These are phyloP conservation scores for Brachymystax lenok DNA, from an alignment of 2,797 vertebrate species.

Conservation along the genomic window DNA sequence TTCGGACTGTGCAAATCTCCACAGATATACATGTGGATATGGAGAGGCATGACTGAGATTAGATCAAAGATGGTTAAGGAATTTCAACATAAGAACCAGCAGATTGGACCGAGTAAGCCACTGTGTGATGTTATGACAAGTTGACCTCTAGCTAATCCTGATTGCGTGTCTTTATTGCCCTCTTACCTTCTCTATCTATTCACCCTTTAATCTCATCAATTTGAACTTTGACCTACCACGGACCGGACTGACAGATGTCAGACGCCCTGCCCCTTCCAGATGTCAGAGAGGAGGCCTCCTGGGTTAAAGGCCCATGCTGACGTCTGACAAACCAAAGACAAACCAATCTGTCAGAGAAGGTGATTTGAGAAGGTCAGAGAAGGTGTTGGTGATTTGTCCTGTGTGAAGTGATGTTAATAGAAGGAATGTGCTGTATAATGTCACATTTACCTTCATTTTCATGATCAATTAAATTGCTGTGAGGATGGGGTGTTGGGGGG, in stretches of 20 bases:
- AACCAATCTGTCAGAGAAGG: constrained; percentile 63
- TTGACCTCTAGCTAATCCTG: not conserved
- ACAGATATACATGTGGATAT: not conserved
- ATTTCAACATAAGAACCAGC: not conserved
- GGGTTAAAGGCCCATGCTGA: constrained; percentile 21
- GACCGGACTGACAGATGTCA: constrained; percentile 29
- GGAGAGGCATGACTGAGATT: not conserved
- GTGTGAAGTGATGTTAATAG: not conserved
- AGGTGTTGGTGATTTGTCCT: not conserved
- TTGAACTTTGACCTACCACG: constrained; percentile 38
- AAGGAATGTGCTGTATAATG: not conserved
- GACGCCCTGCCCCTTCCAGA: constrained; percentile 18
- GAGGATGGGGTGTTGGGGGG: not conserved
- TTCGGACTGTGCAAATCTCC: not conserved
- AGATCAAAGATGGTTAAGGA: not conserved
- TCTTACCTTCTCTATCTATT: not conserved
- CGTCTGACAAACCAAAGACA: constrained; percentile 26
- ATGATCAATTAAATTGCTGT: not conserved
- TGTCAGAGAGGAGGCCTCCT: constrained; percentile 42
- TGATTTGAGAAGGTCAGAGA: no score
- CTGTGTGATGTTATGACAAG: not conserved
- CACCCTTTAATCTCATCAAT: constrained; percentile 33
- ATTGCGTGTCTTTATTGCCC: not conserved
- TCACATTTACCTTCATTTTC: not conserved
- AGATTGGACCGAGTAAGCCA: not conserved